A percentile compares a stretch with the other conserved stretches of the same genome.
Evolutionary conservation across 2,888 invertebrate species (phyloP).

Genomic region (Tricholauxania praeusta): DNA sequence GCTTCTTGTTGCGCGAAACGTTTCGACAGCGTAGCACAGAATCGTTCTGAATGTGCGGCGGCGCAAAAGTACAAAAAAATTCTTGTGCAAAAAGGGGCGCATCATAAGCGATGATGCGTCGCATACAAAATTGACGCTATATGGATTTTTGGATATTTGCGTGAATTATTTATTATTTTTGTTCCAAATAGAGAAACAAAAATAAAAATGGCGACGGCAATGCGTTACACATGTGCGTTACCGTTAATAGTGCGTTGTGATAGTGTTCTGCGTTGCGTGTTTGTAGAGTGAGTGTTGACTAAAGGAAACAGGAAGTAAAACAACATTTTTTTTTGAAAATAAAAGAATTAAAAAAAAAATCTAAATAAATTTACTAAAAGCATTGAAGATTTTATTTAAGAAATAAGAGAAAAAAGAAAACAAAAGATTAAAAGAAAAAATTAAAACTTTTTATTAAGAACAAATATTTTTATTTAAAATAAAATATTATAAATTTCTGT

Average conservation of each 20-base stretch:
- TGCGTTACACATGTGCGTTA: constrained; percentile 14
- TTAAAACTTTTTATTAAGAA: neutral
- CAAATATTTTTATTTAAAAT: neutral
- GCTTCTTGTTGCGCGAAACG: constrained; percentile 5
- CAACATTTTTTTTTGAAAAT: neutral
- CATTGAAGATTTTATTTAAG: neutral
- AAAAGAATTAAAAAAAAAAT: neutral
- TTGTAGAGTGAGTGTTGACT: neutral
- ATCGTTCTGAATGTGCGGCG: neutral
- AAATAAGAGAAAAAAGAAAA: neutral
- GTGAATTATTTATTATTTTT: too few relatives aligned
- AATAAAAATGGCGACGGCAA: constrained; percentile 35
- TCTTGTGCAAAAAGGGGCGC: constrained; percentile 15
- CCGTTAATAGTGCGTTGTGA: constrained; percentile 35
- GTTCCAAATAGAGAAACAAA: neutral
- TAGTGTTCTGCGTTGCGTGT: neutral
- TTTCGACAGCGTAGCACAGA: neutral
- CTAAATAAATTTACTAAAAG: constrained; percentile 9
- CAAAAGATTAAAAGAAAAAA: neutral
- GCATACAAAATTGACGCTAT: too few relatives aligned
- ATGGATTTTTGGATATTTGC: too few relatives aligned
- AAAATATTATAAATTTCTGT: neutral
- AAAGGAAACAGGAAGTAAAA: constrained; percentile 2
- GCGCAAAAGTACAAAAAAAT: constrained; percentile 25
- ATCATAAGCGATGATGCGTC: constrained; percentile 21